Conservation (phyloP, 2,113 vertebrate species). For the Anolis sagrei region DNA sequence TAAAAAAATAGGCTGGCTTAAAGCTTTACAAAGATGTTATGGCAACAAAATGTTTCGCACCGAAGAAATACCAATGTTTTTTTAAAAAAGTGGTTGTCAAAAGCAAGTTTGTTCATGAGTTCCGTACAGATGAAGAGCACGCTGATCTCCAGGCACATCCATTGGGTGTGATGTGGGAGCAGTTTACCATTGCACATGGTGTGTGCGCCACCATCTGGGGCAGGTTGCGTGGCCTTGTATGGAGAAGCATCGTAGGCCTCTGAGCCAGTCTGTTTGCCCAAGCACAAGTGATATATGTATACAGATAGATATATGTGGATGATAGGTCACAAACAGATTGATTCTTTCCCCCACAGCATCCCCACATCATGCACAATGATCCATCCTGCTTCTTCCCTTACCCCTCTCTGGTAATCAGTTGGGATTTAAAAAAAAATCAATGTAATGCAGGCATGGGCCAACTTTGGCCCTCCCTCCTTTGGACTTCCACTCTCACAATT, state of each 20-base stretch:
- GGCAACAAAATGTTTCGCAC: neutral
- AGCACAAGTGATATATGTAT: neutral
- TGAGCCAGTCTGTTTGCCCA: neutral
- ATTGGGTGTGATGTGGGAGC: neutral
- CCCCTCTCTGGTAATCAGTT: neutral
- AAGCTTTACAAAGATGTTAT: conserved; percentile 27
- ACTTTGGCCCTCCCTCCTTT: too few relatives aligned
- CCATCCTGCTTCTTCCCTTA: too few relatives aligned
- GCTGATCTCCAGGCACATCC: neutral
- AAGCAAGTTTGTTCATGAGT: neutral
- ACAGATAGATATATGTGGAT: too few relatives aligned
- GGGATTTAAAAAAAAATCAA: neutral
- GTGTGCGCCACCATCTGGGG: neutral
- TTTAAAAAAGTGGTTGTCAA: neutral
- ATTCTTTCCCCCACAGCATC: neutral
- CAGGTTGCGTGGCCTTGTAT: neutral
- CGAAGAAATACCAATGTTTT: too few relatives aligned
- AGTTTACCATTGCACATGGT: neutral
- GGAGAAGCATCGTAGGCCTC: neutral
- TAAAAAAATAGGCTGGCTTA: neutral
- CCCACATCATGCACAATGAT: neutral
- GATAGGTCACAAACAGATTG: conserved; percentile 12
- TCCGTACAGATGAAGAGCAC: neutral
- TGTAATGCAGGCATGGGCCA: too few relatives aligned
- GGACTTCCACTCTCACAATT: too few relatives aligned